A percentile compares a stretch with the other conserved stretches of the same genome.
phyloP scores from a whole-genome alignment of 1,140 invertebrate genomes.

The Drosophila kanapiae region DNA sequence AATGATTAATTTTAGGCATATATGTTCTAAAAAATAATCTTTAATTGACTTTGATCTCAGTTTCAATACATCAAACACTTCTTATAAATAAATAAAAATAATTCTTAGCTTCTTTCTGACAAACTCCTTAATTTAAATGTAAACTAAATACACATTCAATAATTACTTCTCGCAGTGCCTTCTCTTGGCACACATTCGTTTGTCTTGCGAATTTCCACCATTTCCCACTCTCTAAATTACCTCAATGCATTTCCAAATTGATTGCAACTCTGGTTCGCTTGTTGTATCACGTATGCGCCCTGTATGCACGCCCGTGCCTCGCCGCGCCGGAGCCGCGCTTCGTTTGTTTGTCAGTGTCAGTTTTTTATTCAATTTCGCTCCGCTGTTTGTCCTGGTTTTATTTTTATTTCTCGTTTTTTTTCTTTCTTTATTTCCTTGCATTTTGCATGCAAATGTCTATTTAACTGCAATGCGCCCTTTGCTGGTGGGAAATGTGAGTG shows the following conservation, averaged over 20 bases:
- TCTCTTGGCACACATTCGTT: slow-evolving; percentile 36
- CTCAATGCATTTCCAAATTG: slow-evolving; percentile 76
- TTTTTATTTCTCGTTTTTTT: slow-evolving; percentile 24
- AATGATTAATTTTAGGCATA: too few species aligned
- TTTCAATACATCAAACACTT: too few species aligned
- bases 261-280: slow-evolving; percentile 76
- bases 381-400: slow-evolving; percentile 74
- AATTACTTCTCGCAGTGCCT: slow-evolving; percentile 13
- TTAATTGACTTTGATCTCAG: too few species aligned
- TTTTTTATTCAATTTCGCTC: slow-evolving; percentile 75
- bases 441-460: slow-evolving; percentile 82
- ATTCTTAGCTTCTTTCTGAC: too few species aligned
- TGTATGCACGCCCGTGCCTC: slow-evolving; percentile 13
- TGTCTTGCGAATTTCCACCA: slow-evolving; percentile 29
- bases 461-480: slow-evolving; percentile 76
- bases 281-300: slow-evolving; percentile 59
- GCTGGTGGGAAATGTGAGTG: slow-evolving; percentile 27
- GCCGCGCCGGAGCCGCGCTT: slow-evolving; percentile 3
- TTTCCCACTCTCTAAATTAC: slow-evolving; percentile 25
- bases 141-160: too few species aligned
- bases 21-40: too few species aligned
- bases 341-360: slow-evolving; percentile 66
- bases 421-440: slow-evolving; percentile 54
- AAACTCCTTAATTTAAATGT: too few species aligned
- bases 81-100: too few species aligned